Percentiles rank a stretch among this genome's conserved stretches.
Evolutionary conservation across 2,797 vertebrate species (phyloP).

Genomic region (Zenarchopterus dispar): DNA sequence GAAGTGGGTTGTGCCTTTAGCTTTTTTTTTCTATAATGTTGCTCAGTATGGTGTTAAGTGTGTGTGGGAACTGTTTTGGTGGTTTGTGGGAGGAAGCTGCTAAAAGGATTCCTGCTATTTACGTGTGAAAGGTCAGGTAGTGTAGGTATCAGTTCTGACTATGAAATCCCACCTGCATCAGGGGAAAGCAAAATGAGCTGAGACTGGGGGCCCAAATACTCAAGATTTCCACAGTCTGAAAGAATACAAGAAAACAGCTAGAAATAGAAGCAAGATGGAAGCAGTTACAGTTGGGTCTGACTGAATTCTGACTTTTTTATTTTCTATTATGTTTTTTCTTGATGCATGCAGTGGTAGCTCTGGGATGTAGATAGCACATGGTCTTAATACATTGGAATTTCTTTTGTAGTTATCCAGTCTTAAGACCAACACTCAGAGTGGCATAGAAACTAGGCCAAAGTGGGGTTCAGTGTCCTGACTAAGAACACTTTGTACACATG

Average conservation of each 20-base stretch:
- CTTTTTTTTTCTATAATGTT: conserved; percentile 29
- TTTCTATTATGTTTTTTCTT: neutral
- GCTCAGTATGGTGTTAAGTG: conserved; percentile 44
- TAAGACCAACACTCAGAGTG: no score
- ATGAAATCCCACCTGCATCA: conserved; percentile 70
- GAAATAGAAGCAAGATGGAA: conserved; percentile 20
- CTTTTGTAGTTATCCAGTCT: no score
- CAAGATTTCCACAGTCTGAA: conserved; percentile 14
- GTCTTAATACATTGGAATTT: neutral
- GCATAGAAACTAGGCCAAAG: no score
- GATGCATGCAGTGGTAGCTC: neutral
- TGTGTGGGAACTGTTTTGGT: conserved; percentile 63
- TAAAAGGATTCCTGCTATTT: conserved; percentile 67
- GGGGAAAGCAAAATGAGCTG: conserved; percentile 50
- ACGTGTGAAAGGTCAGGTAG: conserved; percentile 64
- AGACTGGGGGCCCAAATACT: conserved; percentile 15
- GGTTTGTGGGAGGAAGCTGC: conserved; percentile 71
- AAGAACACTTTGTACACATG: no score
- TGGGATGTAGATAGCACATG: conserved; percentile 8
- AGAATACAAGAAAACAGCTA: conserved; percentile 8
- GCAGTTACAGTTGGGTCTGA: neutral
- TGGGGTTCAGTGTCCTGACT: no score
- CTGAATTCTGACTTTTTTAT: neutral
- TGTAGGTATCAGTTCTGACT: conserved; percentile 57
- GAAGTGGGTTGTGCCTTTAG: conserved; percentile 10